Evolutionary conservation across 2,888 invertebrate genomes (phyloP).

Genomic region (Capitulum mitella): DNA sequence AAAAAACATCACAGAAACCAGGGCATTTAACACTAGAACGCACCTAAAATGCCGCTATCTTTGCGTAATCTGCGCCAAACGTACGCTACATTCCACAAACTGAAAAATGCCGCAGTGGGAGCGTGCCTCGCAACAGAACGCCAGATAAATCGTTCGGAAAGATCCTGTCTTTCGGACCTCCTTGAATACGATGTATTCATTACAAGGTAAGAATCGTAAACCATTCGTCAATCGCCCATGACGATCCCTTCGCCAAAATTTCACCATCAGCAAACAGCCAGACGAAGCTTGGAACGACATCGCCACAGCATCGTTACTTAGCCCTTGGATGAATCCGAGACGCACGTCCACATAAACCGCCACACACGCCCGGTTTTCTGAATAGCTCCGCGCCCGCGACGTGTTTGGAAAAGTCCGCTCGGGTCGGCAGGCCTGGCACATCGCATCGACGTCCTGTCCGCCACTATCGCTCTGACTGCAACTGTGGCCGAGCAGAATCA

Average conservation of each 20-base stretch:
- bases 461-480: too few relatives aligned
- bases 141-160: background rate
- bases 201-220: too few relatives aligned
- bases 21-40: background rate
- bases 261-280: background rate
- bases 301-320: too few relatives aligned
- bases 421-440: too few relatives aligned
- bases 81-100: background rate
- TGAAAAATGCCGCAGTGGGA: background rate
- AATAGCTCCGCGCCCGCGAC: too few relatives aligned
- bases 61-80: background rate
- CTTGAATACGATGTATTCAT: background rate
- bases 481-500: background rate
- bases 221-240: background rate
- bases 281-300: too few relatives aligned
- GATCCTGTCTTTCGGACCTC: background rate
- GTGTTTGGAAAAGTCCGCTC: too few relatives aligned
- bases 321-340: too few relatives aligned
- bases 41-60: too few relatives aligned
- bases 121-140: background rate
- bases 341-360: too few relatives aligned
- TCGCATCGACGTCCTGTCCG: too few relatives aligned
- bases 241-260: background rate
- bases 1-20: slow-evolving; percentile 9
- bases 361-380: too few relatives aligned